Conservation (phyloP, 1,140 invertebrate genomes). For the Pseudomyrmex flavicornis region DNA sequence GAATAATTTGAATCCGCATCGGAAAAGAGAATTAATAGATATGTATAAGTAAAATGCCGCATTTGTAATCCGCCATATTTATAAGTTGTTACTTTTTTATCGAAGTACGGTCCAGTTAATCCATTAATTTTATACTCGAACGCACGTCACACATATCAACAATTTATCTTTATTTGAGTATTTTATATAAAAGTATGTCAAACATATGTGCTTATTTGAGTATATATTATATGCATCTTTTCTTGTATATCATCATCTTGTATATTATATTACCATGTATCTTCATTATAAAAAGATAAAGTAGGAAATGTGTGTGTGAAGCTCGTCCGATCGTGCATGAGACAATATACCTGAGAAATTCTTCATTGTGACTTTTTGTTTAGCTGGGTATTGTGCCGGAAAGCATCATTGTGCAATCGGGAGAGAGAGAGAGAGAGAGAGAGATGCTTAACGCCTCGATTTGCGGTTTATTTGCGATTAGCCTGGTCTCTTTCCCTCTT, state of each 20-base stretch:
- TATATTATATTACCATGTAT: neutral
- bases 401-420: too few relatives aligned
- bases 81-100: slow-evolving; percentile 26
- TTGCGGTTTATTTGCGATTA: slow-evolving; percentile 51
- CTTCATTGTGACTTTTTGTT: neutral
- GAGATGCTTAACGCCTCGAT: slow-evolving; percentile 40
- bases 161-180: slow-evolving; percentile 6
- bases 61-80: slow-evolving; percentile 26
- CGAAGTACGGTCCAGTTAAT: neutral
- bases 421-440: neutral
- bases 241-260: too few relatives aligned
- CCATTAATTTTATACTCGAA: slow-evolving; percentile 39
- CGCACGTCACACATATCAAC: slow-evolving; percentile 16
- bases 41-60: slow-evolving; percentile 21
- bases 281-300: slow-evolving; percentile 17
- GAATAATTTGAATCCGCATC: slow-evolving; percentile 47
- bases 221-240: too few relatives aligned
- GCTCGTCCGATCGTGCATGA: neutral
- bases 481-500: slow-evolving; percentile 18
- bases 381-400: slow-evolving; percentile 1
- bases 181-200: neutral
- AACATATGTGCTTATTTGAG: slow-evolving; percentile 6
- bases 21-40: slow-evolving; percentile 41
- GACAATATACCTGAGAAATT: too few relatives aligned
- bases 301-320: slow-evolving; percentile 17